Base-by-base conservation (phyloP, 2,113 vertebrate genomes). In the Orycteropus afer region DNA sequence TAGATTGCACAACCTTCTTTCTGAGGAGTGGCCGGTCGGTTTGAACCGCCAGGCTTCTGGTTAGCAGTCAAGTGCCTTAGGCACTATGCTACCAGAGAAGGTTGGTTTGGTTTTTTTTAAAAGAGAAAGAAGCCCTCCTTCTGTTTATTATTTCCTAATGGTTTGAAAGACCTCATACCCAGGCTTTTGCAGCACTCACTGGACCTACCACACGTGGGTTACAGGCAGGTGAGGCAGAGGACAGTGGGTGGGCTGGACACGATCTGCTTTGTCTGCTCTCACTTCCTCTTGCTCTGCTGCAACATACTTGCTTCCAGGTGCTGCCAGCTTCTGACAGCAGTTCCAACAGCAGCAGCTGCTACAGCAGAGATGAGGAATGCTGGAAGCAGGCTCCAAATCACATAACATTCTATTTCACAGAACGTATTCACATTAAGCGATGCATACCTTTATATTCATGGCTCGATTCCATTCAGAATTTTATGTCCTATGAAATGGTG, bases 381-480 rank as follows among this genome's bases (percentile, higher is more conserved):
- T 53, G 8, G 63, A 34, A 34, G 63, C 34, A 10, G 61, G 15
- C 63, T 65, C 32, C 63, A 65, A 65, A 65, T 34, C 15, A 15
- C 9, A 12, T 10, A 65, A 14, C 32, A 6, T 34, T 10, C 61
- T 65, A 12, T 65, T 65, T 65, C 63, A 34, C 10, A 18, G 55
- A 22, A 57, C 18, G 20, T 57, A 57, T 57, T 18, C 12, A 65
- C 25, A 3, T 34, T 65, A 32, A 34, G 32, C 3, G 12, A 32
- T 18, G 34, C 32, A 63, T 29, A 34, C 63, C 12, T 65, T 2
- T 34, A 37, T 90, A 34, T 91, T 94, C 65, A 74, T 71, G 65
- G 88, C 65, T 20, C 55, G 40, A 63, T 85, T 89, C 12, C 45
- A 5, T n/a, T 94, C n/a, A 81, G 25, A 85, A 15, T 96, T 95